These are phyloP conservation scores for Falcaria lacertinaria DNA, from an alignment of 2,888 invertebrate genomes.

Conservation along the genomic window DNA sequence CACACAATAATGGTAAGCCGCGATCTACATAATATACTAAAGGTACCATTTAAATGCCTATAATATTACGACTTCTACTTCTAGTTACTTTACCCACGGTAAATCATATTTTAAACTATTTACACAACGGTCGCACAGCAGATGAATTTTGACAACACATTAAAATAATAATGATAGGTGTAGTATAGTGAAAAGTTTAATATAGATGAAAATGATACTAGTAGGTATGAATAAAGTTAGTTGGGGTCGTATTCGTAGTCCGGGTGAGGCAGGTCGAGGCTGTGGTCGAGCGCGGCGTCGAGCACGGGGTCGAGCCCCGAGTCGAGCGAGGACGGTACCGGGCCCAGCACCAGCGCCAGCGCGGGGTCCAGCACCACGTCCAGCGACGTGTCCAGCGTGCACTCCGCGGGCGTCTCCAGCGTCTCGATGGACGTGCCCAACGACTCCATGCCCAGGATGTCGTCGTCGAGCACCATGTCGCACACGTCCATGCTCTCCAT, in stretches of 20 bases:
- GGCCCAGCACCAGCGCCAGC: neutral
- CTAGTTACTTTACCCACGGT: neutral
- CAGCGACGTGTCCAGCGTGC: neutral
- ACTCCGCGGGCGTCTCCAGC: neutral
- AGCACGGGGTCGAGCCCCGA: neutral
- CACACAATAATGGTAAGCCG: too few species aligned
- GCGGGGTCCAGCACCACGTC: neutral
- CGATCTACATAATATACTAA: too few species aligned
- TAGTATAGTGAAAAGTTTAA: too few species aligned
- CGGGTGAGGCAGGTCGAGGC: neutral
- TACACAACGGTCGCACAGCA: neutral
- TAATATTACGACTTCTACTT: too few species aligned
- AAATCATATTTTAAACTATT: neutral
- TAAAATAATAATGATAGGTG: too few species aligned
- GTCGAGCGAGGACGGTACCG: neutral
- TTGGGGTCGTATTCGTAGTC: neutral
- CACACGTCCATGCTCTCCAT: constrained; percentile 13
- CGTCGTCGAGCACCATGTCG: constrained; percentile 5
- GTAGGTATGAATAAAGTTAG: neutral
- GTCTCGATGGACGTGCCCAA: neutral
- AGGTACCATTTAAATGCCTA: too few species aligned
- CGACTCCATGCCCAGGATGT: neutral
- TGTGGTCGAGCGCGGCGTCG: neutral
- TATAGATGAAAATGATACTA: too few species aligned
- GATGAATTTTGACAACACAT: neutral